phyloP scores from a whole-genome alignment of 2,888 invertebrate genomes.

The Stenotaenia linearis region DNA sequence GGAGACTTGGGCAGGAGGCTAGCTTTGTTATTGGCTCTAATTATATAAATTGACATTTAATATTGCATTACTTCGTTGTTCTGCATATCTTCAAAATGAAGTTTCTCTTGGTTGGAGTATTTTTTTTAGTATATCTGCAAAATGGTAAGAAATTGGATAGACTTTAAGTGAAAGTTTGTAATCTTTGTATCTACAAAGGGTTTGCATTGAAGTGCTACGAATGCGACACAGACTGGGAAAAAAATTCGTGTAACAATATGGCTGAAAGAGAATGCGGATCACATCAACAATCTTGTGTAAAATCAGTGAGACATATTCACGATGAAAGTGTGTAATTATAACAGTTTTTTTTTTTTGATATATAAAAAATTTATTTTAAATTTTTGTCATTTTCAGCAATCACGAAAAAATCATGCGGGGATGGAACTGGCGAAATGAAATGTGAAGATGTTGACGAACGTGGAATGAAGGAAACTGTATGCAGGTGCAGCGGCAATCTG shows the following conservation, averaged over 20 bases:
- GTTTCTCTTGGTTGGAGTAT: not conserved
- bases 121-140: not conserved
- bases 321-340: not conserved
- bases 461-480: not conserved
- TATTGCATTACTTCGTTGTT: not conserved
- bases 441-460: not conserved
- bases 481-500: not conserved
- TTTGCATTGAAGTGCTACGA: not conserved
- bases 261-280: not conserved
- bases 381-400: not conserved
- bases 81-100: not conserved
- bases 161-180: no score
- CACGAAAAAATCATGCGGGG: not conserved
- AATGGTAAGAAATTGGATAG: no score
- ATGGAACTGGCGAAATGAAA: not conserved
- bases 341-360: not conserved
- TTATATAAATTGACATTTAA: not conserved
- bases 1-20: not conserved
- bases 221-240: not conserved
- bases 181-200: no score
- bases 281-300: not conserved
- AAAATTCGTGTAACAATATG: not conserved
- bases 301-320: not conserved
- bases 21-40: not conserved
- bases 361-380: not conserved